Evolutionary conservation across 2,888 invertebrate species (phyloP).

Genomic region (Priocnemis perturbator): DNA sequence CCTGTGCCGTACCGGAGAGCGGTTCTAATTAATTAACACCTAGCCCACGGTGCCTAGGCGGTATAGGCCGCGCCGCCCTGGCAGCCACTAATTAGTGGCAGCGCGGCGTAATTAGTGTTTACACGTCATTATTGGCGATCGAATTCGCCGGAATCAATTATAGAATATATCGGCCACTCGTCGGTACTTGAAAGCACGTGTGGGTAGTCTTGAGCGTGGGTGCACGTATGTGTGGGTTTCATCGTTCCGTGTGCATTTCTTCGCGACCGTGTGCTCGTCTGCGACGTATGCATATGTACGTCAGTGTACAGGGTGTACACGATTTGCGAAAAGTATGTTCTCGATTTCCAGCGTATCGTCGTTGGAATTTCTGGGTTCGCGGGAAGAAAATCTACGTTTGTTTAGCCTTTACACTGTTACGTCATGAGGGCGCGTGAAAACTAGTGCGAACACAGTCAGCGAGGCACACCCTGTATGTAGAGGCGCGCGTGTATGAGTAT

Average conservation of each 20-base stretch:
- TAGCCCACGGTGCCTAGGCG: conserved; percentile 55
- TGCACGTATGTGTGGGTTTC: conserved; percentile 22
- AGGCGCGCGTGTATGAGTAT: not conserved
- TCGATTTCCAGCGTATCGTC: no score
- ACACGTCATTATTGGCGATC: conserved; percentile 62
- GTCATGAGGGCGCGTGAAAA: no score
- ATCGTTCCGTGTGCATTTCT: conserved; percentile 14
- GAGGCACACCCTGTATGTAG: no score
- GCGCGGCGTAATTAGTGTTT: conserved; percentile 72
- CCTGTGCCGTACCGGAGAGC: conserved; percentile 56
- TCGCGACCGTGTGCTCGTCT: no score
- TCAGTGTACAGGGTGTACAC: not conserved
- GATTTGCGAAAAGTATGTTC: no score
- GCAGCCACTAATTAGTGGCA: conserved; percentile 72
- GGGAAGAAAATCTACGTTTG: no score
- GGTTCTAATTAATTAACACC: conserved; percentile 75
- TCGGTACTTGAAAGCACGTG: conserved; percentile 32
- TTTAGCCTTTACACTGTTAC: no score
- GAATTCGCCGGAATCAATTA: conserved; percentile 60
- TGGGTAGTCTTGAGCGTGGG: not conserved
- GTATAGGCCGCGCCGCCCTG: conserved; percentile 32
- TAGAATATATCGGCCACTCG: conserved; percentile 61
- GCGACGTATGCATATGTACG: no score
- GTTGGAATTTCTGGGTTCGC: no score
- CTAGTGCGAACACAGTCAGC: no score